Evolutionary conservation across 1,140 invertebrate species (phyloP).

Genomic region (Eupeodes corollae): DNA sequence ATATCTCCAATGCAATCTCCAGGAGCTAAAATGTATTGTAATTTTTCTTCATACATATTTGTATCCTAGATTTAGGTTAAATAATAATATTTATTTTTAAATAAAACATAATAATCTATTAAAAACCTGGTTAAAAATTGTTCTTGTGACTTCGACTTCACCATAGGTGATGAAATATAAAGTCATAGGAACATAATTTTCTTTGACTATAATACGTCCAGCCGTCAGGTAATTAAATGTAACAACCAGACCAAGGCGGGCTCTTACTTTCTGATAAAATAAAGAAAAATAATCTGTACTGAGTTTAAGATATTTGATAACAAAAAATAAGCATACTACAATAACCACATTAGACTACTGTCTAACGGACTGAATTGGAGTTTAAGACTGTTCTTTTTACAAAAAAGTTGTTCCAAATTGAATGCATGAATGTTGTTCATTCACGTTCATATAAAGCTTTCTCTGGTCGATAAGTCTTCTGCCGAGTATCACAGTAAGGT

Average conservation of each 20-base stretch:
- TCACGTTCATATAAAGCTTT: too few relatives aligned
- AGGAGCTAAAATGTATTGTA: constrained; percentile 18
- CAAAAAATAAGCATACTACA: too few relatives aligned
- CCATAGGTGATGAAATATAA: constrained; percentile 27
- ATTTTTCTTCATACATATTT: constrained; percentile 4
- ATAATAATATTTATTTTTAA: not conserved
- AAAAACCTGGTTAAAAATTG: not conserved
- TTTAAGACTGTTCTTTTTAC: too few relatives aligned
- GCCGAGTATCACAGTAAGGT: too few relatives aligned
- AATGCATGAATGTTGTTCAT: too few relatives aligned
- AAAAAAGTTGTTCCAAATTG: too few relatives aligned
- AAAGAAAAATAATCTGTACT: too few relatives aligned
- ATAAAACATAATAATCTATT: not conserved
- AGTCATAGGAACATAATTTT: constrained; percentile 12
- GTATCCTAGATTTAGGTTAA: constrained; percentile 4
- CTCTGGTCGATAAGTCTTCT: too few relatives aligned
- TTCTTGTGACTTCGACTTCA: constrained; percentile 20
- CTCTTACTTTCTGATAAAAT: constrained; percentile 18
- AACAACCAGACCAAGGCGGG: constrained; percentile 18
- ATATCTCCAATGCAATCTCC: constrained; percentile 28
- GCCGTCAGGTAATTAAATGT: constrained; percentile 13
- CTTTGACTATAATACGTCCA: constrained; percentile 19
- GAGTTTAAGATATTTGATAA: too few relatives aligned
- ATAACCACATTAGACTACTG: too few relatives aligned
- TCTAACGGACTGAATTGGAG: too few relatives aligned